phyloP scores from a whole-genome alignment of 2,113 vertebrate species.

The Platysteira castanea region DNA sequence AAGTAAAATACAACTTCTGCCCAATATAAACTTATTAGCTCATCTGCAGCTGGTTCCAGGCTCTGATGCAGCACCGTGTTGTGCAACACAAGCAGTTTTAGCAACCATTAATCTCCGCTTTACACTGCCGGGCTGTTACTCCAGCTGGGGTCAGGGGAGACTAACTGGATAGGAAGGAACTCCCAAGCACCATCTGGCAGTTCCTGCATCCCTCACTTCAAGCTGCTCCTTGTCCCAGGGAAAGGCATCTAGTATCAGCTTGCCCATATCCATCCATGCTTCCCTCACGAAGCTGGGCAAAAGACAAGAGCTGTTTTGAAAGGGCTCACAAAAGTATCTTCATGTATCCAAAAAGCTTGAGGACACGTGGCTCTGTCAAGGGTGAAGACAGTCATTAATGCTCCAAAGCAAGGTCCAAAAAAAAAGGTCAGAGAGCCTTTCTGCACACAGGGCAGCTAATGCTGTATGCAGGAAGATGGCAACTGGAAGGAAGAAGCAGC shows the following conservation, averaged over 20 bases:
- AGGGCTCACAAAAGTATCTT: background rate
- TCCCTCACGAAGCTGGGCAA: rapidly evolving
- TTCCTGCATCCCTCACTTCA: background rate
- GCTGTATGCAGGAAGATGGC: background rate
- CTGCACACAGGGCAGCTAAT: background rate
- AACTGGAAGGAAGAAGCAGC: background rate
- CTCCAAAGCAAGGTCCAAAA: background rate
- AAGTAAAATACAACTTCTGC: background rate
- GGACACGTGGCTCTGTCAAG: rapidly evolving
- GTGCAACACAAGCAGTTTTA: background rate
- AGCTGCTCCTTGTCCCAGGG: background rate
- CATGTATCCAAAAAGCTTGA: background rate
- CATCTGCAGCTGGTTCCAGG: background rate
- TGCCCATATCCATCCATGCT: background rate
- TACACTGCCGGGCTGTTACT: background rate
- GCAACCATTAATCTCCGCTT: background rate
- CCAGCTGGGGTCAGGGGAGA: background rate
- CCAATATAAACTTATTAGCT: background rate
- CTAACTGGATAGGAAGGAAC: background rate
- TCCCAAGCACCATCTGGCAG: background rate
- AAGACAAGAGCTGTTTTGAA: background rate
- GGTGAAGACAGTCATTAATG: background rate
- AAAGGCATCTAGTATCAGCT: background rate
- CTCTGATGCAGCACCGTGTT: background rate
- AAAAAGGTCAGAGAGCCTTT: background rate